These are phyloP conservation scores for Tupaia chinensis DNA, from an alignment of 2,113 vertebrate genomes.

Conservation along the genomic window DNA sequence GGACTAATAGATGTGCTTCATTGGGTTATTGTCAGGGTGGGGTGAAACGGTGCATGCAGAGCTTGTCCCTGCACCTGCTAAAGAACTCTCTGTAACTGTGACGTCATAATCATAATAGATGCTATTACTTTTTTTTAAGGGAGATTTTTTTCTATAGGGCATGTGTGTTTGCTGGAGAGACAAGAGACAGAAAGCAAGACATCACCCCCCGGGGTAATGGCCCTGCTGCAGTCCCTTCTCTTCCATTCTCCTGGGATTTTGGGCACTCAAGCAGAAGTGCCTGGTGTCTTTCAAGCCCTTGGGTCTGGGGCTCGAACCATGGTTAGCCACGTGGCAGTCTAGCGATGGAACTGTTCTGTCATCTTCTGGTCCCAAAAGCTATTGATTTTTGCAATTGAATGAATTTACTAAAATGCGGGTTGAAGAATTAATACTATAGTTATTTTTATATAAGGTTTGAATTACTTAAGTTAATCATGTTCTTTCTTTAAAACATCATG, in stretches of 20 bases:
- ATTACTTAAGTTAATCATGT: slow-evolving; percentile 10
- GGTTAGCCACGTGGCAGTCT: too few relatives aligned
- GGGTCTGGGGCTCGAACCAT: too few relatives aligned
- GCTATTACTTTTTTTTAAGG: too few relatives aligned
- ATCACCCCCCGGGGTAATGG: too few relatives aligned
- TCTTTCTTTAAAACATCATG: not conserved
- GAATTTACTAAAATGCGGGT: not conserved
- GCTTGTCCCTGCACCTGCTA: not conserved
- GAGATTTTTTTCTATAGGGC: too few relatives aligned
- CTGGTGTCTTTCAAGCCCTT: too few relatives aligned
- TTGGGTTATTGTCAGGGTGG: not conserved
- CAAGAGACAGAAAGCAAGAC: too few relatives aligned
- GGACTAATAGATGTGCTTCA: not conserved
- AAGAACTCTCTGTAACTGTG: not conserved
- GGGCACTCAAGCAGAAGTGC: too few relatives aligned
- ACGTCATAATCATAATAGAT: not conserved
- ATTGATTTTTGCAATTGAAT: not conserved
- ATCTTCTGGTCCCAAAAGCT: not conserved
- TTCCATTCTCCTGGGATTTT: too few relatives aligned
- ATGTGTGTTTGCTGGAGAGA: too few relatives aligned
- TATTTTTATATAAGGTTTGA: not conserved
- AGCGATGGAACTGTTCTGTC: too few relatives aligned
- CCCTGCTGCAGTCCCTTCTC: too few relatives aligned
- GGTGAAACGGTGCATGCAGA: not conserved
- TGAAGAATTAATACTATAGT: not conserved